A percentile compares a stretch with the other conserved stretches of the same genome.
Evolutionary conservation across 2,888 invertebrate species (phyloP).

Genomic region (Lysandra bellargus): DNA sequence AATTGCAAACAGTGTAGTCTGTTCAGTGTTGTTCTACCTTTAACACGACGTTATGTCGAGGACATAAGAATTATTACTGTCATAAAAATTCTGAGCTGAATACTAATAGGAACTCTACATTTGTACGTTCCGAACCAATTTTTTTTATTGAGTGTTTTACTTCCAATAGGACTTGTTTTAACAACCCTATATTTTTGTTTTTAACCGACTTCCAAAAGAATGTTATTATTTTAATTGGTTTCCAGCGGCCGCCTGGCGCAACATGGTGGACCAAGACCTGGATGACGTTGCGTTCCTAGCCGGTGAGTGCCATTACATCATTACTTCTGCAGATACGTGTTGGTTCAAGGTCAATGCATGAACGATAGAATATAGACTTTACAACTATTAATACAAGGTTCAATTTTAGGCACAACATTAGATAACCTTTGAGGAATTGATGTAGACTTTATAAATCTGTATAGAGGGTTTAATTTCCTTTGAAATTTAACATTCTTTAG

Average conservation of each 20-base stretch:
- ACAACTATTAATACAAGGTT: neutral
- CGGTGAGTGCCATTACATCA: constrained; percentile 77
- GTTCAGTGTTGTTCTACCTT: neutral
- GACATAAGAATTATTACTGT: neutral
- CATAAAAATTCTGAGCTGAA: too few relatives aligned
- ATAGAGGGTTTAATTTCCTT: neutral
- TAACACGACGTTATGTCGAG: neutral
- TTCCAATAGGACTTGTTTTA: neutral
- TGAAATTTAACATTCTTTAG: constrained; percentile 9
- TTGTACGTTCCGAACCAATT: neutral
- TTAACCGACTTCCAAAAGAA: neutral
- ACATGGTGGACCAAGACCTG: constrained; percentile 94
- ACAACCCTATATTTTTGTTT: neutral
- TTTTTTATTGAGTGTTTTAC: neutral
- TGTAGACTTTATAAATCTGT: neutral
- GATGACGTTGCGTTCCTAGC: constrained; percentile 96
- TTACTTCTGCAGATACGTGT: constrained; percentile 17
- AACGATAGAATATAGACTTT: neutral
- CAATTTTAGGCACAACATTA: neutral
- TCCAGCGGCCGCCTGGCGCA: constrained; percentile 81
- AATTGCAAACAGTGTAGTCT: neutral
- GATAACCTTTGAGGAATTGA: neutral
- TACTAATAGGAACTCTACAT: too few relatives aligned
- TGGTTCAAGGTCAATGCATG: neutral
- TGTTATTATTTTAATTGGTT: constrained; percentile 27